Base-by-base conservation (phyloP, 2,113 vertebrate species). In the Apistogramma diplotaenia region DNA sequence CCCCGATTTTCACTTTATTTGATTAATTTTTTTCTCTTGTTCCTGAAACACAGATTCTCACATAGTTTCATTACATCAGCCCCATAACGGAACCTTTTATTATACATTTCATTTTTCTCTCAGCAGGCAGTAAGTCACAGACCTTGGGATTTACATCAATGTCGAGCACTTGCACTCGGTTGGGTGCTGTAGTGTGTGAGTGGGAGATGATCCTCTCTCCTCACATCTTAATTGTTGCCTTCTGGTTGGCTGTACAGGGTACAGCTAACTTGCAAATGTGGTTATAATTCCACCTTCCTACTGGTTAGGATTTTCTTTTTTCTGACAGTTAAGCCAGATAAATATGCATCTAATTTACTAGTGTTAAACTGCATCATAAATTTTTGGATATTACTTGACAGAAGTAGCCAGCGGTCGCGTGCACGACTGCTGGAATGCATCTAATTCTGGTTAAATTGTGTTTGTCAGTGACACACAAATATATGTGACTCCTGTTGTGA, bases 121-220 rank as follows among this genome's bases (percentile, higher is more conserved):
- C 88, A 86, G 70, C 83, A 74, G 56, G 76, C 78, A 82, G 72
- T 74, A 53, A 85, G 85, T 79, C 75, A 60, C 60, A 86, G 77
- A 90, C 81, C 70, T 81, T 91, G 89, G 91, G 91, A 91, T 89
- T 92, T 87, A 58, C 85, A 72, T 92, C 81, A 87, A 59, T 89
- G 90, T 91, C 84, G 72, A 77, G 56, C 74, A 29, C 29, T 81
- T 43, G 12, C 76, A 72, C 74, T 62, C 1, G 61, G 76, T 65
- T 83, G 60, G 70, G 77, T 83, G 76, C 77, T 78, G 70, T 72
- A 83, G 83, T 84, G 77, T 83, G 55, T 62, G 61, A 85, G 78
- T 79, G 35, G 78, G 79, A 85, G 82, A 74, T 37, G 76, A 89
- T 79, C 81, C 62, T 72, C 73, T 86, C 84, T 85, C 31, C 55